phyloP scores from a whole-genome alignment of 2,888 invertebrate species.

The Cremastinae sp. region DNA sequence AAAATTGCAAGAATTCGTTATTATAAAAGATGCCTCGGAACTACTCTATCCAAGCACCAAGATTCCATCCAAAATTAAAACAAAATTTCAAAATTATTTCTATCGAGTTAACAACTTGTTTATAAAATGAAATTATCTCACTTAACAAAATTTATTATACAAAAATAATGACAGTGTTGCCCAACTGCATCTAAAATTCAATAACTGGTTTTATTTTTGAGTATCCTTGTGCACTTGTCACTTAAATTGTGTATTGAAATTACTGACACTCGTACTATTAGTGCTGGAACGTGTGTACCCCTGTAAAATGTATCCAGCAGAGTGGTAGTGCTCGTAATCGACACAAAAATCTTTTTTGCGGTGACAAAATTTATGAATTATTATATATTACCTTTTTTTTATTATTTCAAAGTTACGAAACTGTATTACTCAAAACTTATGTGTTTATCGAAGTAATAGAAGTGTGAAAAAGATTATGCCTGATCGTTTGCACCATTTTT shows the following conservation, averaged over 20 bases:
- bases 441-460: too few relatives aligned
- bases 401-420: conserved; percentile 1
- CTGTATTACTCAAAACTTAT: too few relatives aligned
- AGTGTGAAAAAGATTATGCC: too few relatives aligned
- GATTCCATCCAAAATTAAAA: conserved; percentile 69
- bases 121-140: too few relatives aligned
- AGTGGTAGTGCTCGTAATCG: conserved; percentile 43
- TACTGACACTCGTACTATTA: conserved; percentile 52
- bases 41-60: conserved; percentile 79
- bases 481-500: too few relatives aligned
- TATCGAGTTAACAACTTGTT: too few relatives aligned
- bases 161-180: conserved; percentile 30
- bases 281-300: conserved; percentile 40
- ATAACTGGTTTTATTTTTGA: conserved; percentile 53
- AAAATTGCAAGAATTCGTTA: conserved; percentile 4
- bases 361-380: conserved; percentile 17
- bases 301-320: conserved; percentile 38
- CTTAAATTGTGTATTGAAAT: conserved; percentile 48
- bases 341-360: conserved; percentile 3
- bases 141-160: conserved; percentile 34
- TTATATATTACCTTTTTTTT: conserved; percentile 12
- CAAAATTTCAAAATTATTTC: conserved; percentile 54
- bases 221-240: conserved; percentile 33
- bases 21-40: conserved; percentile 67
- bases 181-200: conserved; percentile 55